Evolutionary conservation across 2,888 invertebrate genomes (phyloP).

Genomic region (Nasonia oneida): DNA sequence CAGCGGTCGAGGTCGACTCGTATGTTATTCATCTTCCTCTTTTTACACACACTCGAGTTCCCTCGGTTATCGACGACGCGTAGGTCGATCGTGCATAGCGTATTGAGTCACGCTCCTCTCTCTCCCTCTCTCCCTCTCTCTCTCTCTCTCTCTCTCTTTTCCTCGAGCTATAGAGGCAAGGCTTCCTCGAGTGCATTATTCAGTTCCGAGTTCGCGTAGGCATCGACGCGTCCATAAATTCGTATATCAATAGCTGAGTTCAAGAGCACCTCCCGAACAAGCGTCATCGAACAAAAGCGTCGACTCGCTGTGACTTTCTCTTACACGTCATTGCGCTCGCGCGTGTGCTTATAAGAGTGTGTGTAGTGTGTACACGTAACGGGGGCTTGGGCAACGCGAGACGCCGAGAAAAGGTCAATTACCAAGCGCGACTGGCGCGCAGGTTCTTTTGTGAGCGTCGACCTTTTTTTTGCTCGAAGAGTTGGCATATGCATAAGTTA

Average conservation of each 20-base stretch:
- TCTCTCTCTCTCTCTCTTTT: neutral
- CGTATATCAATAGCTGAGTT: neutral
- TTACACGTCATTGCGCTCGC: neutral
- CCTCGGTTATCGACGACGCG: neutral
- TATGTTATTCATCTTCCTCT: conserved; percentile 16
- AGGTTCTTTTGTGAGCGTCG: neutral
- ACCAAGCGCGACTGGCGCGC: conserved; percentile 19
- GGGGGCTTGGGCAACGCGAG: conserved; percentile 6
- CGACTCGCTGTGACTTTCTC: conserved; percentile 22
- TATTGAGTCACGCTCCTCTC: conserved; percentile 39
- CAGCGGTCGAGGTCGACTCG: conserved; percentile 36
- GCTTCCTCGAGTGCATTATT: neutral
- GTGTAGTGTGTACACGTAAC: neutral
- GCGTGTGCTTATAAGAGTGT: neutral
- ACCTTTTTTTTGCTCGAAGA: neutral
- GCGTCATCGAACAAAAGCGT: neutral
- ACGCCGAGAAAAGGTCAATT: conserved; percentile 37
- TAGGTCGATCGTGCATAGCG: neutral
- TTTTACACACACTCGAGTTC: neutral
- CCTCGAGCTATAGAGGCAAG: neutral
- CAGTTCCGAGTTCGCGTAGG: neutral
- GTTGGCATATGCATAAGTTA: neutral
- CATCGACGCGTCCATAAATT: neutral
- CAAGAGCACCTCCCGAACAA: neutral
- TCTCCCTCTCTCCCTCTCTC: no score